Evolutionary conservation across 2,888 invertebrate genomes (phyloP), one percentile per base, ranked within the genome.

Genomic region (Xestia sexstrigata): DNA sequence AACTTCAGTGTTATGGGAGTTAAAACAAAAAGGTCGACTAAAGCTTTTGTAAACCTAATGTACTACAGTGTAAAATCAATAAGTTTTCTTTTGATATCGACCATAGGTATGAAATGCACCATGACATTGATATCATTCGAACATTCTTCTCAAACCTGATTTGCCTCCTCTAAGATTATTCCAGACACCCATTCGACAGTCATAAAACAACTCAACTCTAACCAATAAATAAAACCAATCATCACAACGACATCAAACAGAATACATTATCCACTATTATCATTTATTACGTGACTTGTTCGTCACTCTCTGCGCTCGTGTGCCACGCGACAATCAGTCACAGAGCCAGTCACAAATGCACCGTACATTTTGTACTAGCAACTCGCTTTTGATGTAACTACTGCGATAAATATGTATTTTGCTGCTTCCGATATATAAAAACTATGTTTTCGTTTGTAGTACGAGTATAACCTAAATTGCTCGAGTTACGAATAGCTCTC

Each of bases 371-470:
- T 69, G 66, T 79, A 39, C 77, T 66, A 78, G 73, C 74, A 66
- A 76, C 73, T 74, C 67, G 75, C 76, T 76, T 81, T 74, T 83
- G 78, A 87, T 88, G 76, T 81, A 88, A 85, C 83, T 74, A 60
- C 74, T 49, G 67, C 78, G 78, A 87, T 88, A 87, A 87, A 88
- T 87, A 87, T 81, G 81, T 87, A 88, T 83, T 82, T 83, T 76
- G 78, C 67, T 79, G 77, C 68, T 87, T 81, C 73, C 78, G 62
- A 84, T 78, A 70, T 58, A 76, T 71, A 77, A 85, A 78, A 82
- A 83, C 47, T 72, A 76, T 81, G 85, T 81, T 78, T 45, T 68
- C 52, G 62, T 62, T 67, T 74, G n/a, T n/a, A n/a, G 68, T 74
- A n/a, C n/a, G n/a, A 75, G 65, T 79, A 55, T 60, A 77, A 82